Conservation (phyloP, 2,888 invertebrate species). For the Dynastes grantii region DNA sequence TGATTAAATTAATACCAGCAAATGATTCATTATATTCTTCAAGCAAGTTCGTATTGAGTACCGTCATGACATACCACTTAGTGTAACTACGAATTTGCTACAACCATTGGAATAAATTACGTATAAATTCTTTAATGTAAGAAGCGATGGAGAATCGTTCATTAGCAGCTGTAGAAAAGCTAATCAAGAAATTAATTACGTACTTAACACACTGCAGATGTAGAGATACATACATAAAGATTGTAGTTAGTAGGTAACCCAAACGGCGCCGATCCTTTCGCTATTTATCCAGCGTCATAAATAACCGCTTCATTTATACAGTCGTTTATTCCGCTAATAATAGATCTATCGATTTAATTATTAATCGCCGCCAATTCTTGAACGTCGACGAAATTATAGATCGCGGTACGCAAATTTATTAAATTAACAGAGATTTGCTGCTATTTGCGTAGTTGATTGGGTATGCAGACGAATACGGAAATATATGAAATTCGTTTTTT, state of each 20-base stretch:
- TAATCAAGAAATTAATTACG: slow-evolving; percentile 44
- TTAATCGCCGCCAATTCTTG: background rate
- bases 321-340: slow-evolving; percentile 3
- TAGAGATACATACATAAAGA: slow-evolving; percentile 26
- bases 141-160: slow-evolving; percentile 29
- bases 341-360: background rate
- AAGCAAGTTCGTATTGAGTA: too few species aligned
- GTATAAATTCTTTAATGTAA: slow-evolving; percentile 35
- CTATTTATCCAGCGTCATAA: slow-evolving; percentile 8
- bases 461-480: too few species aligned
- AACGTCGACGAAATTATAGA: too few species aligned
- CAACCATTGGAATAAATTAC: slow-evolving; percentile 17
- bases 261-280: slow-evolving; percentile 7
- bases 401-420: too few species aligned
- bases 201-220: slow-evolving; percentile 44
- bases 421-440: too few species aligned
- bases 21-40: too few species aligned
- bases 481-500: too few species aligned
- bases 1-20: too few species aligned
- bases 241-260: slow-evolving; percentile 26
- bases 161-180: slow-evolving; percentile 44
- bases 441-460: too few species aligned
- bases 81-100: background rate
- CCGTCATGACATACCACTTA: too few species aligned
- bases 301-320: slow-evolving; percentile 9